Evolutionary conservation across 2,113 vertebrate genomes (phyloP), one percentile per base, ranked within the genome.

Genomic region (Hemichromis elongatus): DNA sequence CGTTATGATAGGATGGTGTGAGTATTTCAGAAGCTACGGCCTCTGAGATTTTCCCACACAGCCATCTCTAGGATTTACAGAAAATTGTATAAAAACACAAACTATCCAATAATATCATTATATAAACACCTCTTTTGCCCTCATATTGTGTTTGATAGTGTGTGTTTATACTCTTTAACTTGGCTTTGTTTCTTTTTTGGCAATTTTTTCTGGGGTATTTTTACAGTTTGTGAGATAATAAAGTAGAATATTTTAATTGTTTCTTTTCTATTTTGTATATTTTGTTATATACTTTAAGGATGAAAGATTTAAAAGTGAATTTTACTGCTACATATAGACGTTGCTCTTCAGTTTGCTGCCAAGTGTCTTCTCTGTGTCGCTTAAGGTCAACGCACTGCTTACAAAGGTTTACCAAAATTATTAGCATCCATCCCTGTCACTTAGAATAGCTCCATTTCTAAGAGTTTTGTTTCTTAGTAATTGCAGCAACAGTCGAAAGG

Each of bases 361-460:
- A 19, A 9, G 18, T 9, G 26, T 73, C 42, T 47, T 77, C 16
- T 77, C 73, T 40, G 33, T 40, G 3, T 26, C 14, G 12, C 37
- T 40, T 28, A 30, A 47, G 42, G 18, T 73, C 42, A 47, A 47
- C 1, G 0, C 16, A 75, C 16, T 18, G 11, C 19, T 19, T 30
- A 19, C 11, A 21, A 0, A 75, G 42, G 30, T 1, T 2, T 37
- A 37, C 59, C 37, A 21, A 14, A 6, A 54, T 77, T 33, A 28
- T 37, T 9, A 77, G 12, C 30, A 54, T 50, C 24, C 9, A 5
- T 30, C 42, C 42, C 26, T 2, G n/a, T 55, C 24, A 21, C 37
- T 21, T 19, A 11, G 13, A 55, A 26, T 0, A 73, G 0, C 42
- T 75, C 68, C 5, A 26, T 30, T 75, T 50, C 10, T 13, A 14